Evolutionary conservation across 2,888 invertebrate species (phyloP), one percentile per base, ranked within the genome.

Genomic region (Thelaira solivaga): DNA sequence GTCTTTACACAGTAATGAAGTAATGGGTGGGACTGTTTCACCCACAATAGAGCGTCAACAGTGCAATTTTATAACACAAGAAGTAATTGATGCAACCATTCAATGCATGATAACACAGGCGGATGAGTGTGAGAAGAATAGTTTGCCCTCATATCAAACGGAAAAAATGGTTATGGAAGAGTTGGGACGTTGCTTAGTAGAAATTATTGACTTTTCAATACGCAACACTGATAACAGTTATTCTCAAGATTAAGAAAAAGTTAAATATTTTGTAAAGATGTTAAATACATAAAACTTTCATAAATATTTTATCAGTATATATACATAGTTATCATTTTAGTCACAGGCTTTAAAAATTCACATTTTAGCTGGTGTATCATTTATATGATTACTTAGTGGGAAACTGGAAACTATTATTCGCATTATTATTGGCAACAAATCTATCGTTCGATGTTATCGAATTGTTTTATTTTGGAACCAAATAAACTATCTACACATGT

Each of bases 101-200:
- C 95, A 97, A 86, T 98, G 99, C 88, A 91, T 99, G 87, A 90
- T 99, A 85, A 97, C 98, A n/a, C 95, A 97, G 85, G 96, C 96
- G 4, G 95, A 94, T 83, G 95, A 95, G 86, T 93, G 93, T 49
- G 94, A 94, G 83, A 90, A 96, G 88, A 93, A 94, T 83, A 93
- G 93, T 10, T 93, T 95, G 83, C 90, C 91, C 53, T 90, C 91
- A 59, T 91, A 92, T 87, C 89, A 91, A 80, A 91, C 92, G 29
- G 93, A 93, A 43, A 92, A 90, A 86, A 90, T 89, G 88, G 92
- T 99, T 81, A 92, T 99, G 80, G 95, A 97, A 86, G 99, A 99
- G 90, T 97, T 98, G 89, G 97, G 98, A 43, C 92, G 96, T 81
- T 98, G 98, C 89, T 91, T 99, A 74, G 94, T 94, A 84, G 96